Evolutionary conservation across 2,888 invertebrate genomes (phyloP).

Genomic region (Theodoxus fluviatilis): DNA sequence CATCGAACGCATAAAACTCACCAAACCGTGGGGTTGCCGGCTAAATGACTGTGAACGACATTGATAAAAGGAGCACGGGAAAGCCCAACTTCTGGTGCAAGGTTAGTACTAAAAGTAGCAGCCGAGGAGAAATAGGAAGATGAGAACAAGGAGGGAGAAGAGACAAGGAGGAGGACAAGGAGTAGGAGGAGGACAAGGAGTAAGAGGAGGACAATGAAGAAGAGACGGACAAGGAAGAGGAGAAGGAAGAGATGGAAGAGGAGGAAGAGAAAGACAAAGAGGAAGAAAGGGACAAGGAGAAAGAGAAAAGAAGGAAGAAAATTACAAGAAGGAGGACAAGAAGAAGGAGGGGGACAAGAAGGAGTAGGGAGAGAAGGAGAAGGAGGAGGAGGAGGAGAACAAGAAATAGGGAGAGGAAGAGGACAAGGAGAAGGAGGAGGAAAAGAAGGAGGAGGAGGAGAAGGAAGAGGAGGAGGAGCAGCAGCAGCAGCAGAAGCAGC

Average conservation of each 20-base stretch:
- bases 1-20: too few relatives aligned
- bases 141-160: background rate
- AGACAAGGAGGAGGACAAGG: conserved; percentile 17
- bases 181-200: background rate
- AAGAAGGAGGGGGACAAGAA: conserved; percentile 6
- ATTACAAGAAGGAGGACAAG: background rate
- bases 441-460: background rate
- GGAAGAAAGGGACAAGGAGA: background rate
- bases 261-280: background rate
- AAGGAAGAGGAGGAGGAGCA: too few relatives aligned
- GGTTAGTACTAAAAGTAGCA: too few relatives aligned
- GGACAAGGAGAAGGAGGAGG: background rate
- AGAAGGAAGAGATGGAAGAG: background rate
- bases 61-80: too few relatives aligned
- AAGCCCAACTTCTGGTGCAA: too few relatives aligned
- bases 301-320: background rate
- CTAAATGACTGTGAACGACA: too few relatives aligned
- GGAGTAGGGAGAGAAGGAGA: background rate
- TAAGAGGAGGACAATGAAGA: background rate
- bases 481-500: background rate
- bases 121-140: background rate
- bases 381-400: background rate
- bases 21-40: too few relatives aligned
- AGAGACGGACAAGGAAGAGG: background rate
- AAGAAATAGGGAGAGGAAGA: conserved; percentile 10